Percentiles rank a stretch among this genome's conserved stretches.
Conservation (phyloP, 37 sponge, comb jelly and placozoan species). For the Eunapius fragilis region DNA sequence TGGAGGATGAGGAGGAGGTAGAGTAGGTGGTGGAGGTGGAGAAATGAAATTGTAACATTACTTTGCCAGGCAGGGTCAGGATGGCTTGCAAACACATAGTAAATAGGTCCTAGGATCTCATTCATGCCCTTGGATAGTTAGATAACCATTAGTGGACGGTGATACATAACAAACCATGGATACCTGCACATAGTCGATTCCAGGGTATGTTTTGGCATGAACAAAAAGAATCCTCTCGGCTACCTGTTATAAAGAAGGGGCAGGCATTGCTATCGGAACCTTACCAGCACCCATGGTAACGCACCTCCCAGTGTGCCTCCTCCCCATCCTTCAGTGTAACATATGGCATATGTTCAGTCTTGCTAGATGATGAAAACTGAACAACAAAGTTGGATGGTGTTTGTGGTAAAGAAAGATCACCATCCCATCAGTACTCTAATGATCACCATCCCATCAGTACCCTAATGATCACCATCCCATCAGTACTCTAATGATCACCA, state of each 20-base stretch:
- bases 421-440: no score
- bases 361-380: constrained; percentile 1
- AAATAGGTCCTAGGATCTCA: constrained; percentile 94
- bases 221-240: constrained; percentile 94
- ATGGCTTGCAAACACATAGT: constrained; percentile 91
- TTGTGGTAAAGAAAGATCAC: no score
- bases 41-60: constrained; percentile 2
- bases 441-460: no score
- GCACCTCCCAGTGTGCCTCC: constrained; percentile 99
- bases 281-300: no score
- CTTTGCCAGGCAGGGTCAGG: constrained; percentile 83
- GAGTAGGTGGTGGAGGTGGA: neutral
- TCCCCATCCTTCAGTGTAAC: constrained; percentile 76
- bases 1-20: neutral
- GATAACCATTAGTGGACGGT: neutral
- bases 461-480: no score
- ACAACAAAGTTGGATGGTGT: neutral
- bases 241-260: constrained; percentile 48
- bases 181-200: constrained; percentile 91
- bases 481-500: no score
- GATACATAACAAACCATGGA: neutral
- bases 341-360: constrained; percentile 9
- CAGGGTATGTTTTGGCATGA: constrained; percentile 90
- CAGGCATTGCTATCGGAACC: no score
- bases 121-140: constrained; percentile 89